These are phyloP conservation scores for Platichthys flesus DNA, from an alignment of 2,113 vertebrate species.

Conservation along the genomic window DNA sequence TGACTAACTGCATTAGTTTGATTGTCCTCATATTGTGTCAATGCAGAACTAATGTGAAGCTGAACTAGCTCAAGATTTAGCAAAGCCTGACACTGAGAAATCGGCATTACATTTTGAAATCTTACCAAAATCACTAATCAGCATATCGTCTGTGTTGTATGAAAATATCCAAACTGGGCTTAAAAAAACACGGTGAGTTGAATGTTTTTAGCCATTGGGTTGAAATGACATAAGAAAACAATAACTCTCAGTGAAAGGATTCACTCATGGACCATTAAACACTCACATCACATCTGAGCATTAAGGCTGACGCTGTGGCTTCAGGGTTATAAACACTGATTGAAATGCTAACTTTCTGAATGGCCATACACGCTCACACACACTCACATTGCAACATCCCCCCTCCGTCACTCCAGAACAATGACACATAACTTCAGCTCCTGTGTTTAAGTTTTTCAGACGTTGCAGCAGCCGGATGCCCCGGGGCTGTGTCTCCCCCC, in stretches of 20 bases:
- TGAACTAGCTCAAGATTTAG: neutral
- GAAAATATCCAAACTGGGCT: too few species aligned
- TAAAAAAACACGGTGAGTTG: too few species aligned
- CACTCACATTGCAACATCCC: conserved; percentile 20
- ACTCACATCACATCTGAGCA: conserved; percentile 21
- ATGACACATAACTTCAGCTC: conserved; percentile 36
- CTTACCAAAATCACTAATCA: neutral
- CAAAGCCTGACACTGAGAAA: neutral
- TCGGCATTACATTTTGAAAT: neutral
- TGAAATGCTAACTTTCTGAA: neutral
- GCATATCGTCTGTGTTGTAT: neutral
- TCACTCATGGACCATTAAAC: conserved; percentile 22
- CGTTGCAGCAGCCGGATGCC: conserved; percentile 36
- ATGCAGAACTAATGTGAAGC: neutral
- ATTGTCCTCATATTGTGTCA: neutral
- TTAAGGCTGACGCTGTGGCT: neutral
- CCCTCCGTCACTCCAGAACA: conserved; percentile 30
- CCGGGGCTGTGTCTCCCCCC: conserved; percentile 30
- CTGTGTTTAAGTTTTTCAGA: conserved; percentile 25
- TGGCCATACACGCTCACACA: conserved; percentile 12
- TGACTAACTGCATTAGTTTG: neutral
- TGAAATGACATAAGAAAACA: neutral
- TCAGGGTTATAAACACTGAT: conserved; percentile 10
- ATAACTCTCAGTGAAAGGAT: conserved; percentile 12
- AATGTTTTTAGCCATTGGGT: neutral